phyloP scores from a whole-genome alignment of 2,888 invertebrate genomes.

The Corbicula japonica region DNA sequence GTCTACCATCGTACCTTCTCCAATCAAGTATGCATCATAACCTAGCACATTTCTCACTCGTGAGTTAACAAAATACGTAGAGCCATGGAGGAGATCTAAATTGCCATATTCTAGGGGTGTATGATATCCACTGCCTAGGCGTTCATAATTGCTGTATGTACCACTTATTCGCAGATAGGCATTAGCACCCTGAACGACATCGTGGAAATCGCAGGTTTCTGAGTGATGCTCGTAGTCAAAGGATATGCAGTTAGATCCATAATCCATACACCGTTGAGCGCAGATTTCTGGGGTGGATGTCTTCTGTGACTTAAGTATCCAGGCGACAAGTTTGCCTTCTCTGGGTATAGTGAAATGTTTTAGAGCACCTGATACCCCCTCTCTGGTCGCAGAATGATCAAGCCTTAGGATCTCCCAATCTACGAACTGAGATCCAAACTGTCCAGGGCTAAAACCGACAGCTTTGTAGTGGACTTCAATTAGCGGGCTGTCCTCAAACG shows the following conservation, averaged over 20 bases:
- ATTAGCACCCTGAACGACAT: slow-evolving; percentile 60
- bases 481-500: slow-evolving; percentile 71
- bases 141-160: slow-evolving; percentile 67
- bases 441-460: slow-evolving; percentile 68
- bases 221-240: slow-evolving; percentile 72
- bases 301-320: slow-evolving; percentile 41
- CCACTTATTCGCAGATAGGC: slow-evolving; percentile 58
- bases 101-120: slow-evolving; percentile 55
- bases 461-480: slow-evolving; percentile 44
- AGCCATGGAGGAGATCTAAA: slow-evolving; percentile 60
- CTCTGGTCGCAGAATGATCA: slow-evolving; percentile 33
- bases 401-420: slow-evolving; percentile 53
- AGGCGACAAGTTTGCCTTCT: slow-evolving; percentile 61
- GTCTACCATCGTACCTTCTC: slow-evolving; percentile 67
- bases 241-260: slow-evolving; percentile 63
- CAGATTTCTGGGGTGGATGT: slow-evolving; percentile 49
- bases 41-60: slow-evolving; percentile 62
- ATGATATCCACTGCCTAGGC: slow-evolving; percentile 64
- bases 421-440: slow-evolving; percentile 59
- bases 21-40: slow-evolving; percentile 58
- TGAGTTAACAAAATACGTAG: slow-evolving; percentile 68
- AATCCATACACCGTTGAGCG: slow-evolving; percentile 62
- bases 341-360: slow-evolving; percentile 59
- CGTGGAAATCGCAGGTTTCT: slow-evolving; percentile 68
- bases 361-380: slow-evolving; percentile 29